Conservation (phyloP, 2,888 invertebrate species). For the Colostygia pectinataria region DNA sequence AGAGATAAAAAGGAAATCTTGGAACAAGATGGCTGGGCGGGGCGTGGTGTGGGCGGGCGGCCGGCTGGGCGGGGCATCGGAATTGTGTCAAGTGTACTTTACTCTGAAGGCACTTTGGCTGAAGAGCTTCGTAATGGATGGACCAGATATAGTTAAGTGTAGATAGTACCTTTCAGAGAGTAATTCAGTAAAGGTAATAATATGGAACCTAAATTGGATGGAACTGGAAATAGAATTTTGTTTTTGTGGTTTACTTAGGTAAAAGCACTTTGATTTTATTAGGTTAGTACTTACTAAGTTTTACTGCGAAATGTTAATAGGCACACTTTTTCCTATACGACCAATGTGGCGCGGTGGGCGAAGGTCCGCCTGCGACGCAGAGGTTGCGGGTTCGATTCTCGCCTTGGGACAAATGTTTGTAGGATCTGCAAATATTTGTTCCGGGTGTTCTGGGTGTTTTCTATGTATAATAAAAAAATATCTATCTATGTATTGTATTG, state of each 20-base stretch:
- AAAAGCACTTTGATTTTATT: too few species aligned
- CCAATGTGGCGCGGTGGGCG: too few species aligned
- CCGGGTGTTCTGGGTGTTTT: too few species aligned
- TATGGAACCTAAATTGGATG: slow-evolving; percentile 24
- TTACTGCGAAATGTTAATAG: too few species aligned
- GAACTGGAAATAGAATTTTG: slow-evolving; percentile 7
- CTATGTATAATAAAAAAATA: too few species aligned
- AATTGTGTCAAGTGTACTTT: slow-evolving; percentile 66
- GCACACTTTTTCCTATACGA: too few species aligned
- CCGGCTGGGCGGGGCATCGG: slow-evolving; percentile 50
- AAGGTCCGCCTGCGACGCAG: too few species aligned
- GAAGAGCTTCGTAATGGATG: slow-evolving; percentile 47
- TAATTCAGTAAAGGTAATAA: slow-evolving; percentile 34
- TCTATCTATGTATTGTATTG: too few species aligned
- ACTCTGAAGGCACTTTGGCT: slow-evolving; percentile 48
- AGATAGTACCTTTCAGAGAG: slow-evolving; percentile 23
- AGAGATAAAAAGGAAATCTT: slow-evolving; percentile 36
- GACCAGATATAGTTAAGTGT: slow-evolving; percentile 31
- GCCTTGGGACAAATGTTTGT: too few species aligned
- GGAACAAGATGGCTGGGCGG: slow-evolving; percentile 45
- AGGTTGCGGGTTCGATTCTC: too few species aligned
- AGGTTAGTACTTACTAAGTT: too few species aligned
- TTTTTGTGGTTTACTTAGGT: slow-evolving; percentile 3
- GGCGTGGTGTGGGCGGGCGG: slow-evolving; percentile 47
- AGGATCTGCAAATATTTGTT: too few species aligned